phyloP scores from a whole-genome alignment of 2,888 invertebrate genomes.

The Aspidiotus rigidus region DNA sequence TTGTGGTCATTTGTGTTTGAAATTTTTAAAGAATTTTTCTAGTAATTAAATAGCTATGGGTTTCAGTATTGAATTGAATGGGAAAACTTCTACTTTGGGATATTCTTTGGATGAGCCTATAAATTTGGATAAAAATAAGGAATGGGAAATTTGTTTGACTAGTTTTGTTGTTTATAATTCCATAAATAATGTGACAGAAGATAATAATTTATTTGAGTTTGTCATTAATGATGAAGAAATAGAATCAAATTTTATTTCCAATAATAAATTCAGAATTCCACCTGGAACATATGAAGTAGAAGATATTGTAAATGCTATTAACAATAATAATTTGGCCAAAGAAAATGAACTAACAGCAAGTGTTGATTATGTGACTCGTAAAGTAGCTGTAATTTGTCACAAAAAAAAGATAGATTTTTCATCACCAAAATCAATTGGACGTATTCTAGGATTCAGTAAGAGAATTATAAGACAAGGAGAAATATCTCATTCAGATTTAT shows the following conservation, averaged over 20 bases:
- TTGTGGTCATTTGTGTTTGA: not conserved
- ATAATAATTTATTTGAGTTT: not conserved
- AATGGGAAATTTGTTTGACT: not conserved
- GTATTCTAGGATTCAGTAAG: not conserved
- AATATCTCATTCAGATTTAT: slow-evolving; percentile 1
- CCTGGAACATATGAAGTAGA: not conserved
- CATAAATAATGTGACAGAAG: no score
- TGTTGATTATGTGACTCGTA: not conserved
- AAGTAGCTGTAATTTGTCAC: not conserved
- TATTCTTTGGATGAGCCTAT: not conserved
- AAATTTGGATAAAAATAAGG: not conserved
- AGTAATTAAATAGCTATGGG: not conserved
- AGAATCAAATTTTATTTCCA: not conserved
- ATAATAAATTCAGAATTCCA: not conserved
- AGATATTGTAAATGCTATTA: slow-evolving; percentile 1
- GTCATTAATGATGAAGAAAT: not conserved
- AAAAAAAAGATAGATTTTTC: not conserved
- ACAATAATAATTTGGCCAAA: not conserved
- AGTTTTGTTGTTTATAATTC: no score
- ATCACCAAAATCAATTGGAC: slow-evolving; percentile 5
- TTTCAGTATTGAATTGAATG: not conserved
- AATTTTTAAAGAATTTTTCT: not conserved
- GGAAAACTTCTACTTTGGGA: not conserved
- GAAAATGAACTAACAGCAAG: not conserved
- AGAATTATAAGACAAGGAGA: not conserved